Evolutionary conservation across 1,140 invertebrate species (phyloP), one percentile per base, ranked within the genome.

Genomic region (Melipona quadrifasciata): DNA sequence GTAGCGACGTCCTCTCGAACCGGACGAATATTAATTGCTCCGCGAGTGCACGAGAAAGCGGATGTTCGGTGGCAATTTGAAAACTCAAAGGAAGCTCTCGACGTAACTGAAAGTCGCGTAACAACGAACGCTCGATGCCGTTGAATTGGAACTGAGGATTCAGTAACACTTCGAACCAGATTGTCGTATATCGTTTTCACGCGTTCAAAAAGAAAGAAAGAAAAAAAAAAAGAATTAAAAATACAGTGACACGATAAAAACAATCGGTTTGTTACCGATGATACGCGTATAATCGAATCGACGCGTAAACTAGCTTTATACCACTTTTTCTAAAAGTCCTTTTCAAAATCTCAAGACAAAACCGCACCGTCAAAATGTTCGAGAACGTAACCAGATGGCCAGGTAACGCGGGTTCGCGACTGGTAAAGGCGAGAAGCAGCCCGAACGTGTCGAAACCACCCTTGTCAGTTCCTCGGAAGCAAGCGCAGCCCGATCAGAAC

Each of bases 341-440:
- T n/a, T 61, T 61, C n/a, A 16, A 16, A 14, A n/a, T 65, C n/a
- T 31, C 64, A 19, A 65, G 64, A 31, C 27, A 31, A n/a, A 65
- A 2, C n/a, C 17, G 31, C 16, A 27, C 17, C 1, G 27, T 16
- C 72, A 64, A 51, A n/a, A 90, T 90, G 89, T 68, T 86, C 21
- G 89, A 86, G n/a, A 88, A 72, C 71, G 57, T 51, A 31, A 68
- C 68, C 8, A 87, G 82, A 47, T 90, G 78, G 82, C 17, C 74
- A 31, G 5, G 39, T 27, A 80, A 51, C 53, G 58, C 21, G 16
- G 75, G 84, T 55, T 80, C 91, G 61, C 79, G 90, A 31, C 75
- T 93, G 39, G 80, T 93, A 31, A 94, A 94, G 70, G 93, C 93
- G 1, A 93, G 88, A 61, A 93, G 93, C 78, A 94, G 87, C 64